These are phyloP conservation scores for Leptinotarsa texana DNA, from an alignment of 1,140 invertebrate species.

Conservation along the genomic window DNA sequence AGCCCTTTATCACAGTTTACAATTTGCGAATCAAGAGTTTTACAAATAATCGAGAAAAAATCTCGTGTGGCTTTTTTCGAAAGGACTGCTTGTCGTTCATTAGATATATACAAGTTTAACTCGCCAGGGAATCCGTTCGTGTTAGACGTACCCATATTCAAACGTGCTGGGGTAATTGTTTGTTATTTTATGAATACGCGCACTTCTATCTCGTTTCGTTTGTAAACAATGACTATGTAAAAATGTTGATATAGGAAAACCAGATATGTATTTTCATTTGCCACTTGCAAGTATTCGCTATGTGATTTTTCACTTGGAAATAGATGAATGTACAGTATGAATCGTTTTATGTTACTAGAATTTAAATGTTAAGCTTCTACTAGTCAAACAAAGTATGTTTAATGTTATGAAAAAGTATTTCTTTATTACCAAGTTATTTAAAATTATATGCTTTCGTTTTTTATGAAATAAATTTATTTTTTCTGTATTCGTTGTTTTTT, in stretches of 20 bases:
- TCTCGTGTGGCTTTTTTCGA: no score
- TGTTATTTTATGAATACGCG: neutral
- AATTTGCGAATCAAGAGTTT: no score
- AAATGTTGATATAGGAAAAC: constrained; percentile 23
- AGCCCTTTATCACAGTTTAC: no score
- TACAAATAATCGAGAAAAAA: no score
- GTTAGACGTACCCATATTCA: neutral
- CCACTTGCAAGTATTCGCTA: constrained; percentile 44
- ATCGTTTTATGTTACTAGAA: constrained; percentile 45
- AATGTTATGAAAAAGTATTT: constrained; percentile 38
- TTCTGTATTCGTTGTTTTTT: constrained; percentile 28
- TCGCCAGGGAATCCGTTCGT: neutral
- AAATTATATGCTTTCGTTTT: constrained; percentile 45
- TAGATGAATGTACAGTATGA: constrained; percentile 44
- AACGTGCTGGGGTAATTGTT: neutral
- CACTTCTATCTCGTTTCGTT: neutral
- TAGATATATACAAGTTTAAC: no score
- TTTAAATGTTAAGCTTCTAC: constrained; percentile 44
- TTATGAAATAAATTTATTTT: constrained; percentile 45
- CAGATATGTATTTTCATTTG: constrained; percentile 25
- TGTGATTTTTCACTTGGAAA: constrained; percentile 46
- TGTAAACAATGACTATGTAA: constrained; percentile 9
- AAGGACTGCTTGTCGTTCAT: no score
- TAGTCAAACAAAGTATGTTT: constrained; percentile 47
- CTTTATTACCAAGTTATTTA: constrained; percentile 45